Conservation (phyloP, 2,797 vertebrate species). For the Crocodylus rhombifer region DNA sequence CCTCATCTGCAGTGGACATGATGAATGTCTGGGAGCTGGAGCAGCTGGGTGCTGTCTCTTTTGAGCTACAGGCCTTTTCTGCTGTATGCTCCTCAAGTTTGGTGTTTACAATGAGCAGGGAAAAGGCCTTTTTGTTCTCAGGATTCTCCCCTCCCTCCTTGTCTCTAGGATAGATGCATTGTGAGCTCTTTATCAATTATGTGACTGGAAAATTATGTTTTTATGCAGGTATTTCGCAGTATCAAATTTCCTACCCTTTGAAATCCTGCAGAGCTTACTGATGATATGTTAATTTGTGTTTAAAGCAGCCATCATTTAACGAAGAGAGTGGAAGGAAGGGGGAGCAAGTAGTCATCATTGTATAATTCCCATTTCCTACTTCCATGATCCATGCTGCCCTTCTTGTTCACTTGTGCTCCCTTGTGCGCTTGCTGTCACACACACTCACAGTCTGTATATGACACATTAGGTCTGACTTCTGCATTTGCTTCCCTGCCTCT, state of each 20-base stretch:
- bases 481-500: not conserved
- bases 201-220: not conserved
- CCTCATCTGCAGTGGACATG: not conserved
- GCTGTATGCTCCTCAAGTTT: fast-evolving
- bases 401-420: not conserved
- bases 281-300: not conserved
- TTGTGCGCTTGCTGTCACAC: fast-evolving
- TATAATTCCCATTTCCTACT: not conserved
- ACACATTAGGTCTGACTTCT: not conserved
- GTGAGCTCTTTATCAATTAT: fast-evolving
- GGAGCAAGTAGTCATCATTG: not conserved
- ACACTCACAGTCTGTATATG: fast-evolving
- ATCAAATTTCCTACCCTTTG: not conserved
- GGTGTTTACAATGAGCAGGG: fast-evolving
- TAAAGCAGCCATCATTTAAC: not conserved
- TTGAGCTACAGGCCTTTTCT: not conserved
- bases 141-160: not conserved
- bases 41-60: conserved; percentile 11
- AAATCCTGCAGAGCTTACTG: not conserved
- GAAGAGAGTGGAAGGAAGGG: not conserved
- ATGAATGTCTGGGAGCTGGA: fast-evolving
- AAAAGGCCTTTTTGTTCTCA: not conserved
- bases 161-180: not conserved
- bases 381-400: fast-evolving
- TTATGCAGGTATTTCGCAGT: fast-evolving